phyloP scores from a whole-genome alignment of 2,888 invertebrate species.

The Timema podura region DNA sequence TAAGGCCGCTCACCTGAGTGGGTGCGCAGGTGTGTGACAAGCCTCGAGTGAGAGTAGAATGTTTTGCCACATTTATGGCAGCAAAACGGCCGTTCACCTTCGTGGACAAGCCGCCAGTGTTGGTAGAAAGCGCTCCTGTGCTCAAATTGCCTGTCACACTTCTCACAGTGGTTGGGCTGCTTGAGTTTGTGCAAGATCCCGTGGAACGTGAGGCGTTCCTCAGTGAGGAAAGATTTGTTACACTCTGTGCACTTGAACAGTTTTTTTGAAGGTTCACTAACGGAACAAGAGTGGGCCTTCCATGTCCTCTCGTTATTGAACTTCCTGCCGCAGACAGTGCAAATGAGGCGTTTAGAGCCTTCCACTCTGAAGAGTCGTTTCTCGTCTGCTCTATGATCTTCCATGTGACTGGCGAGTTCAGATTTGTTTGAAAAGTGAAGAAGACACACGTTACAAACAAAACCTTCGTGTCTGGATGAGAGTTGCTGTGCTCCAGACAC shows the following conservation, averaged over 20 bases:
- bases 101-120: constrained; percentile 28
- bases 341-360: constrained; percentile 19
- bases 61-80: constrained; percentile 26
- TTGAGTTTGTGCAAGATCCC: constrained; percentile 27
- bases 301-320: constrained; percentile 28
- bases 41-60: constrained; percentile 22
- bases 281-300: constrained; percentile 23
- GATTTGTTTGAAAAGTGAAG: constrained; percentile 18
- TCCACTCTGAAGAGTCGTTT: constrained; percentile 14
- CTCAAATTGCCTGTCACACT: constrained; percentile 28
- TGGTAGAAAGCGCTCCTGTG: constrained; percentile 28
- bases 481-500: no score
- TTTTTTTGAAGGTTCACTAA: constrained; percentile 19
- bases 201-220: constrained; percentile 26
- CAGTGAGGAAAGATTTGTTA: constrained; percentile 20
- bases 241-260: constrained; percentile 22
- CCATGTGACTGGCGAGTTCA: constrained; percentile 23
- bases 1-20: constrained; percentile 27
- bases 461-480: no score
- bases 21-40: constrained; percentile 23
- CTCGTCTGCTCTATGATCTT: constrained; percentile 22
- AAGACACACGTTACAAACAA: constrained; percentile 18
- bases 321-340: constrained; percentile 25
- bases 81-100: constrained; percentile 24
- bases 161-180: constrained; percentile 23